Percentiles rank a stretch among this genome's conserved stretches.
These are phyloP conservation scores for Etheostoma cragini DNA, from an alignment of 2,113 vertebrate genomes.

Conservation along the genomic window DNA sequence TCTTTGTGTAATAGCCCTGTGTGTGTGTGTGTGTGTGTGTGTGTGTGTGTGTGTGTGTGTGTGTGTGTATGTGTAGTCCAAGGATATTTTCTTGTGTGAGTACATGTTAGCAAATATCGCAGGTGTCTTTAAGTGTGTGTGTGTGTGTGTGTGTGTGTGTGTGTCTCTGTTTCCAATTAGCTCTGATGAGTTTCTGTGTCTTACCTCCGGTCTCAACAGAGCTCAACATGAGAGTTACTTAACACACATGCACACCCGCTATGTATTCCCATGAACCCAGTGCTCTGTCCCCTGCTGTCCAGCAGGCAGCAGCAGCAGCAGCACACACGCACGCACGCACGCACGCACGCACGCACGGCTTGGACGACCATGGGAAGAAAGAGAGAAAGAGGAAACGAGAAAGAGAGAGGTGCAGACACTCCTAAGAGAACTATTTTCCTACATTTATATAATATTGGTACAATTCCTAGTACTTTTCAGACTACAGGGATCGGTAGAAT, in stretches of 20 bases:
- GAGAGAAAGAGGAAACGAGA: slow-evolving; percentile 7
- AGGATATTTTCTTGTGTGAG: slow-evolving; percentile 6
- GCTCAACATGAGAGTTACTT: slow-evolving; percentile 56
- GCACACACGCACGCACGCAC: slow-evolving; percentile 25
- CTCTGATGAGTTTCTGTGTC: slow-evolving; percentile 57
- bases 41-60: slow-evolving; percentile 5
- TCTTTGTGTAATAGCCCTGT: slow-evolving; percentile 54
- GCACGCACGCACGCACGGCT: slow-evolving; percentile 18
- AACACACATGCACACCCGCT: slow-evolving; percentile 40
- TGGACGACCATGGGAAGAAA: slow-evolving; percentile 52
- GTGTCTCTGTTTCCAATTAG: slow-evolving; percentile 69
- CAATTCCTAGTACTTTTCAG: not conserved
- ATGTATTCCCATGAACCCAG: slow-evolving; percentile 72
- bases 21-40: slow-evolving; percentile 3
- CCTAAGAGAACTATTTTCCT: slow-evolving; percentile 1
- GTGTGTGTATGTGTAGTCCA: slow-evolving; percentile 8
- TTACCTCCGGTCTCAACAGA: slow-evolving; percentile 63
- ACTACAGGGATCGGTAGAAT: not conserved
- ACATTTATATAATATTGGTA: not conserved
- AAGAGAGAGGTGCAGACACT: slow-evolving; percentile 20
- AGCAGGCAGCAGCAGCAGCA: slow-evolving; percentile 13
- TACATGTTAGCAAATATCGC: slow-evolving; percentile 11
- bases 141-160: slow-evolving; percentile 25
- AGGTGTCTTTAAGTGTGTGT: slow-evolving; percentile 4
- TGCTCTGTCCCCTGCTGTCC: slow-evolving; percentile 69